Percentiles rank a stretch among this genome's conserved stretches.
Conservation (phyloP, 1,140 invertebrate genomes). For the Phymastichus coffea region DNA sequence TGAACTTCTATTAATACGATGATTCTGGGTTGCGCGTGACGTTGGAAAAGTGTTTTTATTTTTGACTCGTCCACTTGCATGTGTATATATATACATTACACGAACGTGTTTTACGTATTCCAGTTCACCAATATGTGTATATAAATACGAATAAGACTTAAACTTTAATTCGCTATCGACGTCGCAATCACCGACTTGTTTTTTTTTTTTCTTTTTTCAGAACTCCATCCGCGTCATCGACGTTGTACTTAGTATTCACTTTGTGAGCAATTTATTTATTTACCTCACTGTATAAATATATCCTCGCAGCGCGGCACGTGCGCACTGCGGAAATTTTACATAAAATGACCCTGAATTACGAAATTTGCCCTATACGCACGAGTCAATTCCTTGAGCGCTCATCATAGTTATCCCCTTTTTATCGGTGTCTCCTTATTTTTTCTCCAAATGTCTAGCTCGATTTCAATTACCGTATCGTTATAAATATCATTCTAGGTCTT, state of each 20-base stretch:
- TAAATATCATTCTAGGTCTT: constrained; percentile 4
- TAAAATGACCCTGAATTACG: constrained; percentile 36
- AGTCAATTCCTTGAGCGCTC: not conserved
- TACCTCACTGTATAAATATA: constrained; percentile 8
- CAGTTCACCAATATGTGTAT: not conserved
- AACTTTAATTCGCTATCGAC: constrained; percentile 17
- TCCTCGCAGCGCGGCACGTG: too few relatives aligned
- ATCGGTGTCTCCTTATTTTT: not conserved
- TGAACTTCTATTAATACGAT: too few relatives aligned
- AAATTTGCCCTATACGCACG: not conserved
- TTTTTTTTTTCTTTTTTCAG: not conserved
- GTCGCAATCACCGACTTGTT: constrained; percentile 11
- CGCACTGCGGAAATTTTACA: constrained; percentile 24
- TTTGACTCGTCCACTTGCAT: not conserved
- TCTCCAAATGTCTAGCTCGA: constrained; percentile 8
- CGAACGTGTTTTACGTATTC: constrained; percentile 20
- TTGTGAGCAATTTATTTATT: constrained; percentile 24
- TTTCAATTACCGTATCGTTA: constrained; percentile 10
- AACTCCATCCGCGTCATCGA: constrained; percentile 1
- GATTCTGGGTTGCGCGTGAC: constrained; percentile 4
- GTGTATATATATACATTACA: constrained; percentile 7
- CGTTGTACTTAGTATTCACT: constrained; percentile 40
- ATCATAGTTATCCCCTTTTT: too few relatives aligned
- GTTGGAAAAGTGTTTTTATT: constrained; percentile 1
- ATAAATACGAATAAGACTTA: constrained; percentile 18